These are phyloP conservation scores for Polia nebulosa DNA, from an alignment of 2,888 invertebrate species.

Conservation along the genomic window DNA sequence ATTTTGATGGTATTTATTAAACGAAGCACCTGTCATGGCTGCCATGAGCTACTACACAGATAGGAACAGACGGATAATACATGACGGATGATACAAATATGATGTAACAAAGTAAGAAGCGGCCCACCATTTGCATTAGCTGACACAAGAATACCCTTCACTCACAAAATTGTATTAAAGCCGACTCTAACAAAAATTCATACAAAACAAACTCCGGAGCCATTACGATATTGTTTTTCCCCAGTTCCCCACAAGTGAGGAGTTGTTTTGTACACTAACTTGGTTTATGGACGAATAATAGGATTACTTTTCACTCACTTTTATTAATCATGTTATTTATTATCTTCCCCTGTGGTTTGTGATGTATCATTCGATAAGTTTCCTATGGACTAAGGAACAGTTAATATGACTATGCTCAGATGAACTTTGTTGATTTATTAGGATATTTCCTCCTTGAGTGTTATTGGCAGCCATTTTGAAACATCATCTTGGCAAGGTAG, in stretches of 20 bases:
- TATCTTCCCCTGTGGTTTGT: conserved; percentile 30
- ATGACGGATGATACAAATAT: conserved; percentile 4
- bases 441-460: neutral
- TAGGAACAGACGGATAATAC: neutral
- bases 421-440: neutral
- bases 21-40: too few species aligned
- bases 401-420: neutral
- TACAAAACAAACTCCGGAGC: conserved; percentile 61
- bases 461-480: too few species aligned
- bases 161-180: conserved; percentile 51
- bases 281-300: conserved; percentile 62
- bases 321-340: conserved; percentile 52
- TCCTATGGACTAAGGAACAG: neutral
- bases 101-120: neutral
- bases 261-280: conserved; percentile 57
- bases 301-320: conserved; percentile 58
- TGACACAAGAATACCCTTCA: conserved; percentile 34
- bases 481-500: too few species aligned
- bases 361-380: conserved; percentile 49
- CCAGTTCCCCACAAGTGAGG: conserved; percentile 53
- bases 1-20: too few species aligned
- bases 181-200: conserved; percentile 45
- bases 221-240: conserved; percentile 71
- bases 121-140: conserved; percentile 26
- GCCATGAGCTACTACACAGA: too few species aligned